Percentiles rank a stretch among this genome's conserved stretches.
Evolutionary conservation across 2,888 invertebrate genomes (phyloP).

Genomic region (Heliconius ismenius): DNA sequence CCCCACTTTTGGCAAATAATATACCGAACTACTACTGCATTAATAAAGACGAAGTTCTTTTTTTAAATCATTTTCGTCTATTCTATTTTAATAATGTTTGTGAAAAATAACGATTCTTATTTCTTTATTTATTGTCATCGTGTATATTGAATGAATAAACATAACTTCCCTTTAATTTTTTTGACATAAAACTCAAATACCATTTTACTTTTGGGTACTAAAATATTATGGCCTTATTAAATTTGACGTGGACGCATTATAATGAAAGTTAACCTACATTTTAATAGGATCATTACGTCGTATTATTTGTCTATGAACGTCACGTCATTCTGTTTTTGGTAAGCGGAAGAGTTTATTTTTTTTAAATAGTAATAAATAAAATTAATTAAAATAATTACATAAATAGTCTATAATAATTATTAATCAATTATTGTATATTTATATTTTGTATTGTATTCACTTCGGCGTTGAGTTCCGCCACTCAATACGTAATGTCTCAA

Average conservation of each 20-base stretch:
- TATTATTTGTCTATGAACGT: constrained; percentile 24
- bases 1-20: no score
- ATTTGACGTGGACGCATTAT: constrained; percentile 28
- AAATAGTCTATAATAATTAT: no score
- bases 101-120: no score
- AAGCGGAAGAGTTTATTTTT: not conserved
- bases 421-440: not conserved
- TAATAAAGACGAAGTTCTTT: no score
- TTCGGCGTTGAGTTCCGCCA: not conserved
- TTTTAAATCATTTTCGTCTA: no score
- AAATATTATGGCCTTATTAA: constrained; percentile 31
- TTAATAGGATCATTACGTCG: constrained; percentile 24
- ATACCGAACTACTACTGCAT: no score
- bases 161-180: not conserved
- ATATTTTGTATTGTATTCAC: not conserved
- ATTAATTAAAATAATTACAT: no score
- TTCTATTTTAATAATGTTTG: no score
- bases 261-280: constrained; percentile 32
- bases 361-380: not conserved
- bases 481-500: no score
- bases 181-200: not conserved
- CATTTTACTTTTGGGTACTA: constrained; percentile 22
- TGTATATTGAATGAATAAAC: not conserved
- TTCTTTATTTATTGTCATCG: no score
- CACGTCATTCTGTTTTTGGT: constrained; percentile 25